Conservation (phyloP, 2,113 vertebrate genomes). For the Chionomys nivalis region DNA sequence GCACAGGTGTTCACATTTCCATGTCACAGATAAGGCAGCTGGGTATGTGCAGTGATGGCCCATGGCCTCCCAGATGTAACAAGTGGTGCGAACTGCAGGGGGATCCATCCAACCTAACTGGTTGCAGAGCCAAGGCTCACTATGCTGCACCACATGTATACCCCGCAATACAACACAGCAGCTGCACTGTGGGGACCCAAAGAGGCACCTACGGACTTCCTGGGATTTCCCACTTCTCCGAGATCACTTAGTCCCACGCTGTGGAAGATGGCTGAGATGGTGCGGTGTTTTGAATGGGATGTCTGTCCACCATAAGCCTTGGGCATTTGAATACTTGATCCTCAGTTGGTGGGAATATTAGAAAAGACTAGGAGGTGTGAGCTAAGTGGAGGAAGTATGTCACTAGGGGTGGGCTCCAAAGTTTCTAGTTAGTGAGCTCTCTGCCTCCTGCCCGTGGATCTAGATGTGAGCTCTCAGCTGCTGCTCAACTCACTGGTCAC, state of each 20-base stretch:
- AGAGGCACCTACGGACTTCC: not conserved
- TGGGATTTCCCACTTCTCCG: not conserved
- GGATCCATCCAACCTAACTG: not conserved
- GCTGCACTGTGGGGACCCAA: not conserved
- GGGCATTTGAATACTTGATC: not conserved
- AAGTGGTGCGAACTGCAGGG: not conserved
- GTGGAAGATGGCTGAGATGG: not conserved
- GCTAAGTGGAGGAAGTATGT: not conserved
- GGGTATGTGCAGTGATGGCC: not conserved
- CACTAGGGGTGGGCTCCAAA: not conserved
- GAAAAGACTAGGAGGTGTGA: not conserved
- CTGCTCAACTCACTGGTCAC: not conserved
- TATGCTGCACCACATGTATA: not conserved
- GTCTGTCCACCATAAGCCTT: not conserved
- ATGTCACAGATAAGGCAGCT: slow-evolving; percentile 19
- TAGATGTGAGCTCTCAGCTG: not conserved
- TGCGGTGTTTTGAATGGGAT: not conserved
- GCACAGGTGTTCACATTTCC: not conserved
- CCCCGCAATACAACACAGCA: not conserved
- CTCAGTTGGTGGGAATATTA: not conserved
- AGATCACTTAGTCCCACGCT: not conserved
- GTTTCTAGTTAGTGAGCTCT: not conserved
- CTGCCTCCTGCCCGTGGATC: not conserved
- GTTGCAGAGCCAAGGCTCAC: not conserved
- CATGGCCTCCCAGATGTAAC: not conserved